A percentile compares a stretch with the other conserved stretches of the same genome.
These are phyloP conservation scores for Phocoena phocoena DNA, from an alignment of 2,113 vertebrate species.

Conservation along the genomic window DNA sequence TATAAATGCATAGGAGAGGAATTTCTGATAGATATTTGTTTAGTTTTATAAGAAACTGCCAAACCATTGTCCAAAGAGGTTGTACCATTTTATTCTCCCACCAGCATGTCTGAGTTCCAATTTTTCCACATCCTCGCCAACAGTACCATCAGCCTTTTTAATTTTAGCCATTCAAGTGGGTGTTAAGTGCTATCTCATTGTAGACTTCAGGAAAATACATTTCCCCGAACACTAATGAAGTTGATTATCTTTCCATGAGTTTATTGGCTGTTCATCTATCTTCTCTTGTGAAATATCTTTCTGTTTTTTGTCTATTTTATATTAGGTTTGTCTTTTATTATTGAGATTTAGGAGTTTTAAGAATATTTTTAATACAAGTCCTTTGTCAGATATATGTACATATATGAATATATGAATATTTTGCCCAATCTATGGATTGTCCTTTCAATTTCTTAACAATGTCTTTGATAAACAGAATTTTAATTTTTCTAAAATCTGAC, in stretches of 20 bases:
- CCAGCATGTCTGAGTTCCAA: neutral
- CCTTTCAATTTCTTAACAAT: neutral
- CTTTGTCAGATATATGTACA: neutral
- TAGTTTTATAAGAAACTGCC: neutral
- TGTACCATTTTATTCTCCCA: neutral
- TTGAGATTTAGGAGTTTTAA: neutral
- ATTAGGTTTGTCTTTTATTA: neutral
- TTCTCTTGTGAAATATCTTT: neutral
- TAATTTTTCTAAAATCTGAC: neutral
- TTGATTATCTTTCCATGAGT: neutral
- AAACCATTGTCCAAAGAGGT: neutral
- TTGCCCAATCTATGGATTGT: neutral
- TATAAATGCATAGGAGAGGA: neutral
- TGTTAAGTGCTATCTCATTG: neutral
- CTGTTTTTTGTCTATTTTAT: neutral
- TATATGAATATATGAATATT: neutral
- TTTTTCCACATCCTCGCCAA: neutral
- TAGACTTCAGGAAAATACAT: neutral
- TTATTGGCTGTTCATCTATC: neutral
- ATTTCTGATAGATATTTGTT: neutral
- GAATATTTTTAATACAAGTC: neutral
- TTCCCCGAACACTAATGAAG: neutral
- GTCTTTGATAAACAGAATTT: neutral
- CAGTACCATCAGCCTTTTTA: neutral
- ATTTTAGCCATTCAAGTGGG: neutral